phyloP scores from a whole-genome alignment of 2,113 vertebrate genomes.

The Vulpes vulpes region DNA sequence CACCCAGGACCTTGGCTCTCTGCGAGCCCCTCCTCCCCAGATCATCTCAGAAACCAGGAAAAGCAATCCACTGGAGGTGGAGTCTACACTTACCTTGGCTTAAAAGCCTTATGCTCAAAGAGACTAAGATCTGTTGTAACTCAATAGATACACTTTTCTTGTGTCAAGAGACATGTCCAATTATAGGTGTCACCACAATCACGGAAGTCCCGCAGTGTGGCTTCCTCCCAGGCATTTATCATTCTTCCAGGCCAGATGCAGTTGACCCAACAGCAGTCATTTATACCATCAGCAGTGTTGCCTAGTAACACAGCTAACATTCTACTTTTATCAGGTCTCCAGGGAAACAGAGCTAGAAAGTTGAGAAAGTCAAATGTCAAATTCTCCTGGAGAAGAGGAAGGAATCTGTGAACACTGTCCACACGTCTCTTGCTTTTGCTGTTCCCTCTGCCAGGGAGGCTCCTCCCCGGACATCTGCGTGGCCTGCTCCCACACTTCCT shows the following conservation, averaged over 20 bases:
- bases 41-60: not conserved
- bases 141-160: not conserved
- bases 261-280: not conserved
- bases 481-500: not conserved
- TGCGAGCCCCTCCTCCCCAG: not conserved
- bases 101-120: not conserved
- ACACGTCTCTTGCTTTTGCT: not conserved
- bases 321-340: not conserved
- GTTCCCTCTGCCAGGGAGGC: not conserved
- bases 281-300: not conserved
- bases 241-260: not conserved
- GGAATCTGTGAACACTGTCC: not conserved
- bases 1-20: not conserved
- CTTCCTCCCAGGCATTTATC: not conserved
- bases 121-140: not conserved
- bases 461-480: not conserved
- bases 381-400: not conserved
- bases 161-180: not conserved
- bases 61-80: not conserved
- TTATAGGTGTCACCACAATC: not conserved
- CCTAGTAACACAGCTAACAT: not conserved
- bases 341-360: constrained; percentile 29
- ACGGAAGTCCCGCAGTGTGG: not conserved
- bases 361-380: constrained; percentile 16
- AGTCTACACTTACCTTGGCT: not conserved